Conservation (phyloP, 2,888 invertebrate genomes). For the Phytoseiulus persimilis region DNA sequence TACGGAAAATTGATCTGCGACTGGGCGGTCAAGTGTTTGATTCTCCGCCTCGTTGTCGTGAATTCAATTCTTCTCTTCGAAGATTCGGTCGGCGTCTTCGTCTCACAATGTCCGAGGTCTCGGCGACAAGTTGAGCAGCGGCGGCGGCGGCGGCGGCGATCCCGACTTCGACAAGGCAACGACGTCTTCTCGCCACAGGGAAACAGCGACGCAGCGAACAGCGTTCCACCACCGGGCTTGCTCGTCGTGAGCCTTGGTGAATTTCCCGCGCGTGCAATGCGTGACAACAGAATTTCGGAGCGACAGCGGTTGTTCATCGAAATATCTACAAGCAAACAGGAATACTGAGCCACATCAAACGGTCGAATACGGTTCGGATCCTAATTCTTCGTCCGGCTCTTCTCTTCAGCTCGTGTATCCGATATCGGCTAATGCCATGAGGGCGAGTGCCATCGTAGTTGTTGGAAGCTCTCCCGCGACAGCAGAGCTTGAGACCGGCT, state of each 20-base stretch:
- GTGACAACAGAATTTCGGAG: background rate
- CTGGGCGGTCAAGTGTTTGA: conserved; percentile 5
- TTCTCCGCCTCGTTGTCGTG: background rate
- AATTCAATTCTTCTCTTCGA: background rate
- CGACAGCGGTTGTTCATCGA: background rate
- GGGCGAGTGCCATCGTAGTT: background rate
- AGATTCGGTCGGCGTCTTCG: background rate
- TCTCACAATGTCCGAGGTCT: background rate
- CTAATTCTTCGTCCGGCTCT: background rate
- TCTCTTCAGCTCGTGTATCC: background rate
- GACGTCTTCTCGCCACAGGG: background rate
- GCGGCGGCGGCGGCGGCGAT: background rate
- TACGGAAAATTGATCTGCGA: background rate
- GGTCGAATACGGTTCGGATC: background rate
- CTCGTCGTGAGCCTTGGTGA: background rate
- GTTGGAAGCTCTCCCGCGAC: too few relatives aligned
- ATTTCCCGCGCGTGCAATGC: background rate
- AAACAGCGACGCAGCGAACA: background rate
- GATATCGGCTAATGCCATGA: background rate
- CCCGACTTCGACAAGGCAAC: too few relatives aligned
- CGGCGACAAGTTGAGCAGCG: background rate
- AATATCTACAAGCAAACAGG: background rate
- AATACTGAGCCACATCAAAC: background rate
- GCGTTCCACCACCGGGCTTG: background rate
- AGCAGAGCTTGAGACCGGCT: too few relatives aligned